Percentiles rank a stretch among this genome's conserved stretches.
phyloP scores from a whole-genome alignment of 1,140 invertebrate genomes.

The Cyrtorhinus lividipennis region DNA sequence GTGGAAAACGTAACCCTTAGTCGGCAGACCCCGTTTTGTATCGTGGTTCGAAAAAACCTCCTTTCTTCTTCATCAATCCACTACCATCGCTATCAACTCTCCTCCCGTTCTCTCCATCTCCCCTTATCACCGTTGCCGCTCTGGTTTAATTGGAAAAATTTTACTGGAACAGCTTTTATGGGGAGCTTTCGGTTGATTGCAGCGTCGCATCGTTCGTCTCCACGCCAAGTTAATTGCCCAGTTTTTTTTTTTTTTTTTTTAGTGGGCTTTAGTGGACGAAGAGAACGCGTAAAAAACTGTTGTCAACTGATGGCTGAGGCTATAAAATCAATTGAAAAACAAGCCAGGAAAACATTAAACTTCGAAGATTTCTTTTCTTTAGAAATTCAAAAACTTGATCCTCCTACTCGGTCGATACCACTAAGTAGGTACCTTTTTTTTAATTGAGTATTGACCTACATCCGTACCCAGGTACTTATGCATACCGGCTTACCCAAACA shows the following conservation, averaged over 20 bases:
- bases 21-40: not conserved
- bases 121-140: not conserved
- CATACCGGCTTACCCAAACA: too few relatives aligned
- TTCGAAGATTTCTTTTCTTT: too few relatives aligned
- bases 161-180: not conserved
- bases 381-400: too few relatives aligned
- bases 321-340: too few relatives aligned
- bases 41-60: not conserved
- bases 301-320: too few relatives aligned
- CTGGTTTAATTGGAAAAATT: slow-evolving; percentile 4
- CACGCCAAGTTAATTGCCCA: not conserved
- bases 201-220: not conserved
- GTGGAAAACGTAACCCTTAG: not conserved
- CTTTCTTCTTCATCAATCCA: not conserved
- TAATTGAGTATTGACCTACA: too few relatives aligned
- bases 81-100: not conserved
- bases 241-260: not conserved
- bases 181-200: not conserved
- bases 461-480: too few relatives aligned
- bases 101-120: not conserved
- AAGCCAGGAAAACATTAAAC: too few relatives aligned
- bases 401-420: too few relatives aligned
- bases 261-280: too few relatives aligned
- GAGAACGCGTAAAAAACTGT: too few relatives aligned
- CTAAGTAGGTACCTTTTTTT: too few relatives aligned